Percentiles rank a stretch among this genome's conserved stretches.
Evolutionary conservation across 2,113 vertebrate genomes (phyloP).

Genomic region (Sceloporus undulatus): DNA sequence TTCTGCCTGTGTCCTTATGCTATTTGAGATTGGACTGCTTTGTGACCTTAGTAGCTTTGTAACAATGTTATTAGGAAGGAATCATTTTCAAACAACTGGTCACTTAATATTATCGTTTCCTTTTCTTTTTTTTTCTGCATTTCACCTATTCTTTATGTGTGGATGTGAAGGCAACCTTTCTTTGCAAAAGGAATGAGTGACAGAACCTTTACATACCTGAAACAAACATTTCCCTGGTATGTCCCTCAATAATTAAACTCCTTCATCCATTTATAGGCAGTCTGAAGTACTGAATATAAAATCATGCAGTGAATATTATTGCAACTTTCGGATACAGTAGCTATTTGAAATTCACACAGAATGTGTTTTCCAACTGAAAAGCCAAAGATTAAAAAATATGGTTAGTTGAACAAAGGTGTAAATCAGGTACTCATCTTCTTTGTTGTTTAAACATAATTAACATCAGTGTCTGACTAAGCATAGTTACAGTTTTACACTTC

Average conservation of each 20-base stretch:
- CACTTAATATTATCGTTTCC: slow-evolving; percentile 38
- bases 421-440: neutral
- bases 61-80: slow-evolving; percentile 37
- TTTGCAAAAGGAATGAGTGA: neutral
- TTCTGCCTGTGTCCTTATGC: slow-evolving; percentile 53
- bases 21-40: slow-evolving; percentile 37
- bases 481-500: no score
- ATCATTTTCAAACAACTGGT: slow-evolving; percentile 20
- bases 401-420: neutral
- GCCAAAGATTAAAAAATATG: neutral
- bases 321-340: neutral
- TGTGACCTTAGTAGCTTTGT: slow-evolving; percentile 22
- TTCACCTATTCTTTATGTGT: neutral
- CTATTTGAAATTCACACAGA: neutral
- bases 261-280: neutral
- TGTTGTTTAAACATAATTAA: neutral
- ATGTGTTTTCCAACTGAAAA: neutral
- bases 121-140: no score
- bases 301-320: slow-evolving; percentile 5
- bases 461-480: neutral
- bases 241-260: slow-evolving; percentile 21
- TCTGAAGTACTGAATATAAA: slow-evolving; percentile 3
- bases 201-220: neutral
- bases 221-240: slow-evolving; percentile 9
- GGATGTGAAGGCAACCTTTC: neutral